Base-by-base conservation (phyloP, 1,140 invertebrate genomes). In the Macrobrachium nipponense region DNA sequence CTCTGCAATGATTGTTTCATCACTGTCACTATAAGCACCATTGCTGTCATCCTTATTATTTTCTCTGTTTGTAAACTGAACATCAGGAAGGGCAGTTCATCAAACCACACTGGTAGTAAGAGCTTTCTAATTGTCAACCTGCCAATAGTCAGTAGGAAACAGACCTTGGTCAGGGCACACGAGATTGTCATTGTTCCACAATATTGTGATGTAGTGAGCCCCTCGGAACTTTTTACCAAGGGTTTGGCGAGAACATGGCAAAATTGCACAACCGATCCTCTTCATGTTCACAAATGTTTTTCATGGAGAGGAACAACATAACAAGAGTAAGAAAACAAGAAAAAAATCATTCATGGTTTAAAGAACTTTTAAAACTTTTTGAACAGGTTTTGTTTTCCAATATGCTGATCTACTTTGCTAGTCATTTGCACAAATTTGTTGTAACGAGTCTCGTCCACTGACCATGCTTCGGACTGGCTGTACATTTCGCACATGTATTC, bases 21-120 rank as follows among this genome's bases (percentile, higher is more conserved):
- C 62, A 14, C 14, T 66, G 14, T 66, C 62, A 66, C 62, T 66
- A 66, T n/a, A 66, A 14, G 62, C 62, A 66, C 62, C 62, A 66
- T 66, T 66, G 62, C 5, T 66, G 17, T 14, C 62, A 66, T 66
- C 14, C 17, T 66, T 66, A 66, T 66, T 66, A 14, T 14, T 66
- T 66, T 66, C 62, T 66, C 14, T 5, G 20, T 66, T 66, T 14
- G 5, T 66, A 14, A 66, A 66, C 62, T 6, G 62, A 66, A 4
- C 62, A 66, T 66, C 5, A 6, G 62, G 14, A 66, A 66, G 62
- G 62, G 5, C 62, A 66, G 62, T 66, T 14, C 14, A 66, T 66
- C 14, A 66, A 66, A 66, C 62, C 62, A 14, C 14, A 66, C 5
- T 66, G 62, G 14, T 4, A n/a, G 62, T 14, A 66, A 66, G 62